These are phyloP conservation scores for Holcopasites calliopsidis DNA, from an alignment of 1,140 invertebrate species.

Conservation along the genomic window DNA sequence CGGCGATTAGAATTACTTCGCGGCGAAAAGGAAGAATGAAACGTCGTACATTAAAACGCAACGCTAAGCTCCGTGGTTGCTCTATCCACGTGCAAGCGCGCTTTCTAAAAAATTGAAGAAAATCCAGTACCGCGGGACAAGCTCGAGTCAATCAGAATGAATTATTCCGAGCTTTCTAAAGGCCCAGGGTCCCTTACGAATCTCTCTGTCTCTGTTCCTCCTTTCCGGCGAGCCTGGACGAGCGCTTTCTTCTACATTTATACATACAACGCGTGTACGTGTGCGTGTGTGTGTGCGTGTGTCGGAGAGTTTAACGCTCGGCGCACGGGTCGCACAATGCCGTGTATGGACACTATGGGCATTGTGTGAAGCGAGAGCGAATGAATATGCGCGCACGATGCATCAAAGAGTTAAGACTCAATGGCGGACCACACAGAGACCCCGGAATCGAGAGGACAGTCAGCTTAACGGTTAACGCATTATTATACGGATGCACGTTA, in stretches of 20 bases:
- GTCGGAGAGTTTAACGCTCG: constrained; percentile 69
- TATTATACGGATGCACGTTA: constrained; percentile 59
- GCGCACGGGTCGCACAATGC: constrained; percentile 65
- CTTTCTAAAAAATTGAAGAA: neutral
- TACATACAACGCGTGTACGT: neutral
- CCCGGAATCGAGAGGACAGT: constrained; percentile 68
- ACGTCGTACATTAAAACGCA: neutral
- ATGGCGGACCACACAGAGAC: constrained; percentile 71
- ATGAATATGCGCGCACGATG: constrained; percentile 70
- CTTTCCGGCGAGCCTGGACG: neutral
- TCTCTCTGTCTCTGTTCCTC: neutral
- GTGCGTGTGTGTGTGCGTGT: neutral
- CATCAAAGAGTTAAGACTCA: constrained; percentile 72
- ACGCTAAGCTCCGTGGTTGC: neutral
- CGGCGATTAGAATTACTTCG: too few relatives aligned
- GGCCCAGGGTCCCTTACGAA: neutral
- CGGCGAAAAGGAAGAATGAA: neutral
- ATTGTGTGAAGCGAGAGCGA: constrained; percentile 68
- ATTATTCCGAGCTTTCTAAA: constrained; percentile 60
- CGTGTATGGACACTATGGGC: constrained; percentile 68
- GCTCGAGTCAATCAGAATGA: constrained; percentile 42
- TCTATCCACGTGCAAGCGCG: neutral
- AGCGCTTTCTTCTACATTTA: neutral
- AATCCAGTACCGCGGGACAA: neutral
- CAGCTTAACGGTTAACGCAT: constrained; percentile 70